Percentiles rank a stretch among this genome's conserved stretches.
Evolutionary conservation across 1,140 invertebrate genomes (phyloP).

Genomic region (Phthorimaea operculella): DNA sequence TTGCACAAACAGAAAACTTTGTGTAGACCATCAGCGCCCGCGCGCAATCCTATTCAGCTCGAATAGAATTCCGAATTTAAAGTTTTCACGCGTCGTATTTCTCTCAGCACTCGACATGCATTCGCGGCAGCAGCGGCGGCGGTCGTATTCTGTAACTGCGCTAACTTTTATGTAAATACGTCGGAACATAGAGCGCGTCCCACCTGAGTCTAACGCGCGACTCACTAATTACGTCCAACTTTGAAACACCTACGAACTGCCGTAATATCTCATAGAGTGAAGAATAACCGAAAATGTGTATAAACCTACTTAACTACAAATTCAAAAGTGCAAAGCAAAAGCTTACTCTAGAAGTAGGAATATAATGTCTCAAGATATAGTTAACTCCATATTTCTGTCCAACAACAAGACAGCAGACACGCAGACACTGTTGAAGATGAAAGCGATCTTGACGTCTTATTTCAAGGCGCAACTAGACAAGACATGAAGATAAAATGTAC

Average conservation of each 20-base stretch:
- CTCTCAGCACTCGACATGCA: constrained; percentile 2
- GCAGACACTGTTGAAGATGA: no score
- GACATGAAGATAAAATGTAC: no score
- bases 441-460: no score
- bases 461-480: no score
- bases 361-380: no score
- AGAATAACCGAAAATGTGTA: no score
- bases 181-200: constrained; percentile 23
- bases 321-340: no score
- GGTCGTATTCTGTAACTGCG: constrained; percentile 23
- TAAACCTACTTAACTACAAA: no score
- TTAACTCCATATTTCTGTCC: no score
- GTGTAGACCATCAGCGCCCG: constrained; percentile 5
- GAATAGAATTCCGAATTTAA: constrained; percentile 7
- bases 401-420: no score
- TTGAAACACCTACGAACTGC: not conserved
- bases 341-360: no score
- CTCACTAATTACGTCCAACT: constrained; percentile 32
- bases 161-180: constrained; percentile 34
- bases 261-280: no score
- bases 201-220: constrained; percentile 25
- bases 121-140: not conserved
- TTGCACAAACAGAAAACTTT: constrained; percentile 6
- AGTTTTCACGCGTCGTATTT: constrained; percentile 6
- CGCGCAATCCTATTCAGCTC: constrained; percentile 4